phyloP scores from a whole-genome alignment of 2,113 vertebrate genomes.

The Halichoeres trimaculatus region DNA sequence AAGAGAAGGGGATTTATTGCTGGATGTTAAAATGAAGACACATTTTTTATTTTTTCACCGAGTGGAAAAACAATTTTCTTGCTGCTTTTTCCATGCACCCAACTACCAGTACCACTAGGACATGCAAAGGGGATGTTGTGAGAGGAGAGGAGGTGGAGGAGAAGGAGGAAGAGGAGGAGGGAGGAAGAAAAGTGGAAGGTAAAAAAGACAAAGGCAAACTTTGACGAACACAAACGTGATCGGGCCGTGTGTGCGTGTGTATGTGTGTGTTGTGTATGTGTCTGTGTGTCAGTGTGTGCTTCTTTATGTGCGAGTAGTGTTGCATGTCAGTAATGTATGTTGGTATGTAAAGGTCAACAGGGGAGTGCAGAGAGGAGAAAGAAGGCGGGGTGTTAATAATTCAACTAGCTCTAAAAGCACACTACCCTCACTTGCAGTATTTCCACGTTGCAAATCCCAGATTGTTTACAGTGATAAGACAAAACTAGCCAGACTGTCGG shows the following conservation, averaged over 20 bases:
- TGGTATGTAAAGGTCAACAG: conserved; percentile 32
- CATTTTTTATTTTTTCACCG: conserved; percentile 81
- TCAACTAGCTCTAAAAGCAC: conserved; percentile 81
- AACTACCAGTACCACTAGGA: conserved; percentile 98
- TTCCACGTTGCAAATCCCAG: conserved; percentile 77
- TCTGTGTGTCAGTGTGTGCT: conserved; percentile 43
- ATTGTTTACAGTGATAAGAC: conserved; percentile 80
- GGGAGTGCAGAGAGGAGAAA: conserved; percentile 53
- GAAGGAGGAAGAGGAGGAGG: background rate
- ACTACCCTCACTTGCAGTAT: conserved; percentile 79
- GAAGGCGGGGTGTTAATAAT: conserved; percentile 68
- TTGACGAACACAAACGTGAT: conserved; percentile 75
- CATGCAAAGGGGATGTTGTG: conserved; percentile 87
- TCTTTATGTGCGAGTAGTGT: conserved; percentile 18
- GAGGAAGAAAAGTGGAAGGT: conserved; percentile 38
- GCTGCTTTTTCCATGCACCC: conserved; percentile 98
- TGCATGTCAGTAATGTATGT: conserved; percentile 35
- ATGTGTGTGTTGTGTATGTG: conserved; percentile 42
- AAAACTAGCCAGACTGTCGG: conserved; percentile 76
- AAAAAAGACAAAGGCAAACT: conserved; percentile 73
- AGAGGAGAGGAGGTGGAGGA: conserved; percentile 44
- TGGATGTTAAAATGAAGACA: conserved; percentile 97
- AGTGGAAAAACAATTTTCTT: conserved; percentile 93
- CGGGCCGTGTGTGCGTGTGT: conserved; percentile 29
- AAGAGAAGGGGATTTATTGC: conserved; percentile 93